phyloP scores from a whole-genome alignment of 2,113 vertebrate species.

The Nibea albiflora region DNA sequence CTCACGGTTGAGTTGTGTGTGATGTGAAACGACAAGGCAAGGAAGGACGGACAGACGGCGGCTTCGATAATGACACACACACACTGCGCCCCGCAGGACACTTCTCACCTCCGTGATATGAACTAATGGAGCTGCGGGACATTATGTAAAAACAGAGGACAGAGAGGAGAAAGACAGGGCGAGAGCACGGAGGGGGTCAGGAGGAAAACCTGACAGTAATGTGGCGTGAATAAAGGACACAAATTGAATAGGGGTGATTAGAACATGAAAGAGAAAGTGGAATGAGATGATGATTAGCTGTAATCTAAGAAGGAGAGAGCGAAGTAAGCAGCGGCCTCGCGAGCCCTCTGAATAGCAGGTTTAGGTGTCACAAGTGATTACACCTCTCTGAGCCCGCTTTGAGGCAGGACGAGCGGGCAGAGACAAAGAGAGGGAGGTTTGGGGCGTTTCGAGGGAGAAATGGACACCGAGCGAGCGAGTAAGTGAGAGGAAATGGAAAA shows the following conservation, averaged over 20 bases:
- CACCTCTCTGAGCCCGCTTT: constrained; percentile 41
- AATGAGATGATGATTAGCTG: constrained; percentile 68
- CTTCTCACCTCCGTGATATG: constrained; percentile 58
- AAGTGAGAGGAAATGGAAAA: constrained; percentile 32
- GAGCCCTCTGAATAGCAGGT: constrained; percentile 51
- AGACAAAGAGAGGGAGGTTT: constrained; percentile 35
- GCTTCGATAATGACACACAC: constrained; percentile 35
- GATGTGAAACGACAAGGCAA: constrained; percentile 45
- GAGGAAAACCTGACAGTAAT: constrained; percentile 28
- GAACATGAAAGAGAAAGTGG: constrained; percentile 60
- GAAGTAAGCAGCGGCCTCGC: constrained; percentile 47
- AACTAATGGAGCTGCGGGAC: constrained; percentile 61
- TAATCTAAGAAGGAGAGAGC: constrained; percentile 60
- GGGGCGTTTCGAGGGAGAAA: constrained; percentile 20
- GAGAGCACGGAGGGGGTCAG: constrained; percentile 23
- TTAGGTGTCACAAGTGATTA: constrained; percentile 61
- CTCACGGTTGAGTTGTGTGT: constrained; percentile 24
- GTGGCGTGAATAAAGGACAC: constrained; percentile 39
- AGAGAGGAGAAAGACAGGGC: constrained; percentile 34
- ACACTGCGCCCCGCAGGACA: constrained; percentile 21
- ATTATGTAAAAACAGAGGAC: constrained; percentile 61
- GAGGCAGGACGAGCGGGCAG: background rate
- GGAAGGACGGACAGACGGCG: constrained; percentile 1
- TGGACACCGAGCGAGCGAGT: constrained; percentile 21
- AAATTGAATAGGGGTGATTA: constrained; percentile 61